phyloP scores from a whole-genome alignment of 1,140 invertebrate genomes.

The Lepidotrigona ventralis region DNA sequence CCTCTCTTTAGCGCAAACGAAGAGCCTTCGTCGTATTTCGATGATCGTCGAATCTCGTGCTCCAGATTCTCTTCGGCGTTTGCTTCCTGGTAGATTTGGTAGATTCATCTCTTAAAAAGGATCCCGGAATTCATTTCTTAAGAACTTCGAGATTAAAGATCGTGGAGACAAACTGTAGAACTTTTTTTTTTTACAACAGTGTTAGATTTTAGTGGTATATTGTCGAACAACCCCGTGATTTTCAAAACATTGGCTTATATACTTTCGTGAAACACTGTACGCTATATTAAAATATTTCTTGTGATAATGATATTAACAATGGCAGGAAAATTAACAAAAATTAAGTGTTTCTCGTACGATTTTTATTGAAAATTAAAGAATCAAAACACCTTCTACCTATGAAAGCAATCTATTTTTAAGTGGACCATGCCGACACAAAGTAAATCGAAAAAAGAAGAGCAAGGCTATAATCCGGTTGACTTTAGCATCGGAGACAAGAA shows the following conservation, averaged over 20 bases:
- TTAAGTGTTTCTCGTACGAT: neutral
- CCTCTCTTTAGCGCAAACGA: conserved; percentile 52
- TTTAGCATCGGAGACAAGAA: conserved; percentile 1
- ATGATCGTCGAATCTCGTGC: neutral
- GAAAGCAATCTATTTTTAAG: conserved; percentile 40
- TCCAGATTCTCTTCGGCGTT: neutral
- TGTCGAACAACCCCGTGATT: no score
- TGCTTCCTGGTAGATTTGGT: neutral
- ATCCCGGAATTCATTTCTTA: neutral
- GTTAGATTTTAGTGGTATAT: no score
- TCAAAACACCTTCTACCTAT: conserved; percentile 12
- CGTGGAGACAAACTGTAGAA: no score
- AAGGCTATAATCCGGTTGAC: conserved; percentile 16
- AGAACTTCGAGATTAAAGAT: neutral
- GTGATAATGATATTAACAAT: neutral
- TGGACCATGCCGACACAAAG: conserved; percentile 42
- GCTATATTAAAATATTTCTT: neutral
- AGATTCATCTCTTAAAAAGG: no score
- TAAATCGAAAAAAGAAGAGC: neutral
- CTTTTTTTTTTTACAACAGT: no score
- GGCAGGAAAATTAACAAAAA: neutral
- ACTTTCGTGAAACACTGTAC: neutral
- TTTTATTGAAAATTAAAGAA: neutral
- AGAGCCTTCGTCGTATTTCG: conserved; percentile 44
- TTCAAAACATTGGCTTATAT: neutral